phyloP scores from a whole-genome alignment of 2,113 vertebrate species.

The Bostrychus sinensis region DNA sequence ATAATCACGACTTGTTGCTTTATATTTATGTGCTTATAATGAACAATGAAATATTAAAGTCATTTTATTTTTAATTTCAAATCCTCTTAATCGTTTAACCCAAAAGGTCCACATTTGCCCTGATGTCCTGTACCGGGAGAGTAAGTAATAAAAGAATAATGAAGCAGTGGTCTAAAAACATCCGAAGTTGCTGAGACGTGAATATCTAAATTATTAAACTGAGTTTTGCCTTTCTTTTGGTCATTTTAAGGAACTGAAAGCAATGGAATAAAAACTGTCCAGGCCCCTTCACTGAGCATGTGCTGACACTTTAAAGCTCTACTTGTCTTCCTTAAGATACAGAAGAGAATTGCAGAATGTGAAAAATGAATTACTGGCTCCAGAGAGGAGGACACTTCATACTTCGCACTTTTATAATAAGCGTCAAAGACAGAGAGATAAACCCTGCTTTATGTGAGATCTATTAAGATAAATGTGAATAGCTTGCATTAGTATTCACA shows the following conservation, averaged over 20 bases:
- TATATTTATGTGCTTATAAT: too few species aligned
- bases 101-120: too few species aligned
- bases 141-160: too few species aligned
- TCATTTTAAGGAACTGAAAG: not conserved
- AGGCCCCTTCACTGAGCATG: not conserved
- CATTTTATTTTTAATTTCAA: too few species aligned
- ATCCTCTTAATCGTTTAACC: too few species aligned
- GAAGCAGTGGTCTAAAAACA: too few species aligned
- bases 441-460: not conserved
- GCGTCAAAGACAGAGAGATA: not conserved
- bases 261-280: not conserved
- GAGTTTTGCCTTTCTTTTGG: too few species aligned
- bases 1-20: too few species aligned
- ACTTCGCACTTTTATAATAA: constrained; percentile 3
- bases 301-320: not conserved
- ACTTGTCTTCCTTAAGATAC: not conserved
- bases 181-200: too few species aligned
- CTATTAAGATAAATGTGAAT: not conserved
- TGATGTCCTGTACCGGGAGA: too few species aligned
- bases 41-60: too few species aligned
- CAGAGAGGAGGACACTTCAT: not conserved
- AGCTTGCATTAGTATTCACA: constrained; percentile 11
- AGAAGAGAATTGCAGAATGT: not conserved
- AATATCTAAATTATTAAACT: too few species aligned
- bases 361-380: not conserved